Percentiles rank a stretch among this genome's conserved stretches.
These are phyloP conservation scores for Eustalomyia histrio DNA, from an alignment of 2,888 invertebrate species.

Conservation along the genomic window DNA sequence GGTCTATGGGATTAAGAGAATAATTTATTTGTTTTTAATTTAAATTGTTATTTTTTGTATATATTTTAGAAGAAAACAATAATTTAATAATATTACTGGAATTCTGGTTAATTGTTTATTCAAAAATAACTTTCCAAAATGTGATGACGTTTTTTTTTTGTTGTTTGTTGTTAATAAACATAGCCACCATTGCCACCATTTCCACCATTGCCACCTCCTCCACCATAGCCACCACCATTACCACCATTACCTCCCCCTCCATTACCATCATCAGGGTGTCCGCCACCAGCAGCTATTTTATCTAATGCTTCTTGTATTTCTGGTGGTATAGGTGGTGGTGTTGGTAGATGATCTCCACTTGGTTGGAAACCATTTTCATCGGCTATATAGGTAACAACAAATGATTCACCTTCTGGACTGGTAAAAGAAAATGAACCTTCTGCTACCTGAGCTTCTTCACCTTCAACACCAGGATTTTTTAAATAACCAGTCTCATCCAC, in stretches of 20 bases:
- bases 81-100: neutral
- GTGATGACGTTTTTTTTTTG: neutral
- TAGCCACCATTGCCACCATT: conserved; percentile 67
- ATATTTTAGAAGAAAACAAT: neutral
- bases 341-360: conserved; percentile 87
- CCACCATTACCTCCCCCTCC: conserved; percentile 68
- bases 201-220: conserved; percentile 66
- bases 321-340: conserved; percentile 89
- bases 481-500: conserved; percentile 86
- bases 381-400: conserved; percentile 84
- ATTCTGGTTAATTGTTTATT: neutral
- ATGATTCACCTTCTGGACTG: conserved; percentile 86
- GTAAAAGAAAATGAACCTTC: conserved; percentile 86
- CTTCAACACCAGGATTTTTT: conserved; percentile 85
- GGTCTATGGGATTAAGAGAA: neutral
- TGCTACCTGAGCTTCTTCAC: conserved; percentile 84
- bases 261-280: conserved; percentile 74
- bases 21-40: conserved; percentile 39
- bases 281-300: conserved; percentile 75
- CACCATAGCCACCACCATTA: conserved; percentile 55
- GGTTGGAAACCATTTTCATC: conserved; percentile 85
- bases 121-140: neutral
- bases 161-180: conserved; percentile 55
- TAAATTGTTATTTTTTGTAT: neutral
- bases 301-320: conserved; percentile 83